These are phyloP conservation scores for Sebastes variabilis DNA, from an alignment of 2,797 vertebrate species.

Conservation along the genomic window DNA sequence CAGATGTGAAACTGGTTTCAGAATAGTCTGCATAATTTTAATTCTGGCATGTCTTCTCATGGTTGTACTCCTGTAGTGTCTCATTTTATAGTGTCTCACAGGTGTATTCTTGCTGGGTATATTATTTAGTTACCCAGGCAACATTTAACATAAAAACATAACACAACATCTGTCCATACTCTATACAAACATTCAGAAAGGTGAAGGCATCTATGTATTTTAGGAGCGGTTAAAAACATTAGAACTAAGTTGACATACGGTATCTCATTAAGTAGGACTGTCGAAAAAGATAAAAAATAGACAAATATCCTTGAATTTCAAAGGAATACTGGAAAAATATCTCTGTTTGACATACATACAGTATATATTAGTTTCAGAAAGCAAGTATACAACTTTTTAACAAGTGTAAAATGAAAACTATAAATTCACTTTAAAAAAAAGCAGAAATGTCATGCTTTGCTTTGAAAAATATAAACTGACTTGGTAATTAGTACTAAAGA, in stretches of 20 bases:
- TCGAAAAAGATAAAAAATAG: slow-evolving; percentile 67
- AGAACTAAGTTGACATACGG: slow-evolving; percentile 60
- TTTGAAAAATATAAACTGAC: slow-evolving; percentile 64
- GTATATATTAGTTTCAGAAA: slow-evolving; percentile 76
- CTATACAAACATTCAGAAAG: slow-evolving; percentile 74
- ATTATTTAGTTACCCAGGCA: slow-evolving; percentile 49
- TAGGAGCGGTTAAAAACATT: slow-evolving; percentile 68
- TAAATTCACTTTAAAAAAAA: slow-evolving; percentile 66
- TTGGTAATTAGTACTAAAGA: slow-evolving; percentile 43
- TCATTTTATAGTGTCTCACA: slow-evolving; percentile 57
- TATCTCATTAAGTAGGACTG: slow-evolving; percentile 60
- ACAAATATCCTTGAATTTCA: slow-evolving; percentile 57
- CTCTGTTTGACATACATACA: slow-evolving; percentile 63
- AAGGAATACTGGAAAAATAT: slow-evolving; percentile 74
- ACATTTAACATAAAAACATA: slow-evolving; percentile 38
- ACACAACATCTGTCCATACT: slow-evolving; percentile 40
- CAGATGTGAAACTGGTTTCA: slow-evolving; percentile 34
- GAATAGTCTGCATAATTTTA: slow-evolving; percentile 44
- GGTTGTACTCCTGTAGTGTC: slow-evolving; percentile 48
- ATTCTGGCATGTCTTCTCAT: slow-evolving; percentile 55
- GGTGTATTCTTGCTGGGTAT: slow-evolving; percentile 51
- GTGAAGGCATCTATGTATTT: slow-evolving; percentile 69
- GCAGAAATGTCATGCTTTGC: slow-evolving; percentile 58
- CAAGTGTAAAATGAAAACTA: slow-evolving; percentile 59
- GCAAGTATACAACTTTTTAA: slow-evolving; percentile 66